phyloP scores from a whole-genome alignment of 1,140 invertebrate species.

The Latrodectus geometricus region DNA sequence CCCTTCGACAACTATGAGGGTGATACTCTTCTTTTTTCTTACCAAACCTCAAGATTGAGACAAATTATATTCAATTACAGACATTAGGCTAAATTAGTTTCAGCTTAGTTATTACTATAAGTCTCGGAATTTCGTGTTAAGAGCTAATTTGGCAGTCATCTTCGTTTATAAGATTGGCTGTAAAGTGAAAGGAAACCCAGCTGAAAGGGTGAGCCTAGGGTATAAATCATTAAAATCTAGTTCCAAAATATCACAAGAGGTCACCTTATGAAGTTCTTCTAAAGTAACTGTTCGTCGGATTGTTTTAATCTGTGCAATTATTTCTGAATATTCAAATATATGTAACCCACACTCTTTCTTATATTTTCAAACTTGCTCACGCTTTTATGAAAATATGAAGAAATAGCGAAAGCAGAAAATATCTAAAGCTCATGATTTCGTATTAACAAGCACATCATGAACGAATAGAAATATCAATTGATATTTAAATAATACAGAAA shows the following conservation, averaged over 20 bases:
- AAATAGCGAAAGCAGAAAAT: too few species aligned
- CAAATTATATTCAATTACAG: slow-evolving; percentile 57
- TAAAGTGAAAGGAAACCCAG: background rate
- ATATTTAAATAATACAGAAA: too few species aligned
- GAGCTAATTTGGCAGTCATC: slow-evolving; percentile 44
- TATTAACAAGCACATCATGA: too few species aligned
- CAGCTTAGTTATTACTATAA: slow-evolving; percentile 32
- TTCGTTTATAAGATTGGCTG: background rate
- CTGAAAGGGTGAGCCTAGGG: background rate
- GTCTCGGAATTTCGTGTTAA: slow-evolving; percentile 49
- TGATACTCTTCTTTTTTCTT: slow-evolving; percentile 23
- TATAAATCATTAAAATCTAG: slow-evolving; percentile 35
- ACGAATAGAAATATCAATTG: too few species aligned
- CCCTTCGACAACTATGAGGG: slow-evolving; percentile 43
- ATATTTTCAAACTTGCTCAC: too few species aligned
- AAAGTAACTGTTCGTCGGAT: background rate
- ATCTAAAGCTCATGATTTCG: too few species aligned
- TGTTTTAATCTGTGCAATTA: too few species aligned
- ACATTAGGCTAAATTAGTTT: slow-evolving; percentile 48
- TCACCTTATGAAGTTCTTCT: slow-evolving; percentile 22
- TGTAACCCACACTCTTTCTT: too few species aligned
- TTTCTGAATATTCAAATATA: too few species aligned
- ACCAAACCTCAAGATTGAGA: slow-evolving; percentile 42
- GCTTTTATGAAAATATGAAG: too few species aligned
- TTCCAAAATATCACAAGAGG: slow-evolving; percentile 27